Base-by-base conservation (phyloP, 2,113 vertebrate species). In the Urocolius indicus region DNA sequence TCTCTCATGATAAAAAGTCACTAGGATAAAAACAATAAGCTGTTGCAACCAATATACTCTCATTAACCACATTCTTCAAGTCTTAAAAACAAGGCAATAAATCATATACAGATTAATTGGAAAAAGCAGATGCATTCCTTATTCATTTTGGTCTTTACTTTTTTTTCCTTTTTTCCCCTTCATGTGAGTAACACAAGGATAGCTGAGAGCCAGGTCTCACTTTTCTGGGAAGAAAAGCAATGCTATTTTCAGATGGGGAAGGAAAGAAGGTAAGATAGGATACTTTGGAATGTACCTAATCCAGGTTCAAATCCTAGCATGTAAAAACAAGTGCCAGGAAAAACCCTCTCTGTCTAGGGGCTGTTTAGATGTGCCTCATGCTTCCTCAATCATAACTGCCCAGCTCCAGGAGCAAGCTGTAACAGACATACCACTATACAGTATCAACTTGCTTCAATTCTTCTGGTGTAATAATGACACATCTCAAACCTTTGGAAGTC, bases 11-110 rank as follows among this genome's bases (percentile, higher is more conserved):
- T 27, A 83, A 73, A 85, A 87, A 95, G 41, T 77, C 75, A 66
- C 41, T 13, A 55, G 61, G 71, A 94, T 87, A 91, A 89, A 95
- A 95, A 83, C 82, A 94, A 66, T 77, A 88, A 92, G 82, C 51
- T 88, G 48, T 74, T 94, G 43, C 34, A 90, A 66, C 48, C 54
- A 77, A 68, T 82, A 94, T 43, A 58, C 20, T 82, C 21, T 11
- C 46, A 87, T 85, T 89, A 91, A 61, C 22, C 76, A 16, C 11
- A 16, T 62, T 95, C 29, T 84, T 89, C 14, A 3, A 61, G 29
- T 87, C 78, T 76, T 7, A 5, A 93, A 95, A 93, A 87, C 66
- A 85, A 83, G 57, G 34, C 58, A 91, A 79, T 91, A 93, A 84
- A 94, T 96, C 67, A 76, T 62, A 85, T 15, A 61, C 5, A 61